Conservation (phyloP, 2,113 vertebrate genomes). For the Heteronetta atricapilla region DNA sequence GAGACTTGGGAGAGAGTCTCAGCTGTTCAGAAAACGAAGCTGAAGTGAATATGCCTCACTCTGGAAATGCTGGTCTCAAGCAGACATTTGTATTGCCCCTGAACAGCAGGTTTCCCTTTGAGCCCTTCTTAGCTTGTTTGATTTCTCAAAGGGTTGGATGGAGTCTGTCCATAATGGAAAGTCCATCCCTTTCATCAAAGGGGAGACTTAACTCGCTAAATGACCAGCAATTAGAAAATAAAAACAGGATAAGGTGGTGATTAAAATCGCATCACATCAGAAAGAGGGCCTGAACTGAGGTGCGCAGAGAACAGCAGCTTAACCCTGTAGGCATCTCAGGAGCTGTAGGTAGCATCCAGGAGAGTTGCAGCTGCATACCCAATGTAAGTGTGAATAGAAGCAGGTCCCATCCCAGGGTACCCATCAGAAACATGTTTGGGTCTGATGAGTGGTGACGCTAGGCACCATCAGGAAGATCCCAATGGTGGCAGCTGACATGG, state of each 20-base stretch:
- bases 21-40: not conserved
- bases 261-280: not conserved
- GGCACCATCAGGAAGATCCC: not conserved
- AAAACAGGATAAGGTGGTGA: not conserved
- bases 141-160: not conserved
- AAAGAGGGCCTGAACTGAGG: not conserved
- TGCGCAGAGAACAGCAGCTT: not conserved
- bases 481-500: not conserved
- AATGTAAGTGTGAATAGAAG: not conserved
- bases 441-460: not conserved
- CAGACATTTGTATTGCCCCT: not conserved
- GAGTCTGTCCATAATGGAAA: not conserved
- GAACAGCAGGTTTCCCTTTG: not conserved
- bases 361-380: not conserved
- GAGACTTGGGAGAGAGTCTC: not conserved
- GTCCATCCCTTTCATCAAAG: not conserved
- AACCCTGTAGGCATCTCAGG: not conserved
- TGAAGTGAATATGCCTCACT: not conserved
- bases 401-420: not conserved
- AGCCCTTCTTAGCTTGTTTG: not conserved
- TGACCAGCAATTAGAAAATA: not conserved
- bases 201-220: not conserved
- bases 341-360: not conserved
- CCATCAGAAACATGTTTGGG: not conserved
- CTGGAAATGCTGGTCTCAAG: not conserved